Evolutionary conservation across 1,140 invertebrate species (phyloP).

Genomic region (Nylanderia fulva): DNA sequence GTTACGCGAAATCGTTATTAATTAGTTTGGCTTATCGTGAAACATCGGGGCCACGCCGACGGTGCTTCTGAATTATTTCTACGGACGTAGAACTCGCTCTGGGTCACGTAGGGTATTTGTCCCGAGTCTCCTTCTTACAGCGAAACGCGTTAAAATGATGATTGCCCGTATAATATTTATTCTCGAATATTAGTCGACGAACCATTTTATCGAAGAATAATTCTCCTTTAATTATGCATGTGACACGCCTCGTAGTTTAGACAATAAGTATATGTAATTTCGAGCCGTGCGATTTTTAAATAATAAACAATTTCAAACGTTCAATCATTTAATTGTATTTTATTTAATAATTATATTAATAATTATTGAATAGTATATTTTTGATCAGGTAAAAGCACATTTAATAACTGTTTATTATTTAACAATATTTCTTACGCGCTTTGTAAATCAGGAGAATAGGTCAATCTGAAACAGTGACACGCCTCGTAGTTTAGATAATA

Average conservation of each 20-base stretch:
- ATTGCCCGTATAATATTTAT: neutral
- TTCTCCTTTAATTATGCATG: neutral
- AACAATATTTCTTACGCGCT: no score
- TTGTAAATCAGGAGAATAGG: no score
- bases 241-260: neutral
- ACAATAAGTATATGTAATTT: no score
- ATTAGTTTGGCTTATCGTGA: constrained; percentile 54
- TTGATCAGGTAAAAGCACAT: no score
- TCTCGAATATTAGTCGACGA: neutral
- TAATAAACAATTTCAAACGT: no score
- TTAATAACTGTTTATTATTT: no score
- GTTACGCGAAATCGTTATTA: constrained; percentile 65
- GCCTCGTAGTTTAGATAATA: no score
- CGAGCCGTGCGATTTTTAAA: no score
- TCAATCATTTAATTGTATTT: no score
- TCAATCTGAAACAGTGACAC: no score
- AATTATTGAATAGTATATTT: no score
- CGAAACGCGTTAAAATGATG: neutral
- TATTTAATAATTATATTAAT: no score
- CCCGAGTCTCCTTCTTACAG: constrained; percentile 27
- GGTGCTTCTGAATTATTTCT: constrained; percentile 57
- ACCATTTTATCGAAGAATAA: neutral
- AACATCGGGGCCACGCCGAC: constrained; percentile 37
- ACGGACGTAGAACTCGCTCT: neutral
- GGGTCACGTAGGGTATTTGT: constrained; percentile 50